Evolutionary conservation across 1,140 invertebrate species (phyloP), one percentile per base, ranked within the genome.

Genomic region (Augochlora pura): DNA sequence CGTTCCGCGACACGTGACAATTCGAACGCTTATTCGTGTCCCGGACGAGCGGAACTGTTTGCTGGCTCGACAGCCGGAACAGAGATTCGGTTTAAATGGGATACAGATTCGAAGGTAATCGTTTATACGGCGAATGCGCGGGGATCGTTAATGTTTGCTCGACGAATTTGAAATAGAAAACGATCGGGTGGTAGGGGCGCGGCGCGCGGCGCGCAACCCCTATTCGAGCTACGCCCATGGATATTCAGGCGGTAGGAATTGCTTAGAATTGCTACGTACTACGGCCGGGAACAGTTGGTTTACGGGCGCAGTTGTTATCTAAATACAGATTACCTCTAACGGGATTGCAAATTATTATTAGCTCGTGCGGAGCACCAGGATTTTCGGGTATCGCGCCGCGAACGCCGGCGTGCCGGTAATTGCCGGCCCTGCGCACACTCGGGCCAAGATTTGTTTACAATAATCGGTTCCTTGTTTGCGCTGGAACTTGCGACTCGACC

Each of bases 331-430:
- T 63, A 77, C 25, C 74, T 69, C 52, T 60, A 62, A 69, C 27
- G 39, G 54, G 9, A 62, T 78, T 64, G 76, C 60, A 72, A 77
- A 77, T 77, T 78, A 78, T 78, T 78, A 72, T 78, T 72, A 63
- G 67, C 16, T 18, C 27, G 52, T 2, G 38, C 16, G 7, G 7
- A 10, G 5, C 10, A 27, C 42, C 42, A 18, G 12, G 18, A 38
- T 23, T 25, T 3, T 21, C n/a, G 38, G 21, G 21, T 60, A 67
- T 49, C 62, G 23, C 39, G 54, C 9, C 46, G 25, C 25, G 38
- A 6, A 39, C 21, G 63, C 39, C 62, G 72, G 25, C 67, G 38
- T 16, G 16, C 16, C 38, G 14, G 39, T 18, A 71, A 63, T 63
- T 77, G 75, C 70, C 71, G 18, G n/a, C 59, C 52, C 52, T 71